These are phyloP conservation scores for Pterocles burchelli DNA, from an alignment of 2,113 vertebrate genomes.

Conservation along the genomic window DNA sequence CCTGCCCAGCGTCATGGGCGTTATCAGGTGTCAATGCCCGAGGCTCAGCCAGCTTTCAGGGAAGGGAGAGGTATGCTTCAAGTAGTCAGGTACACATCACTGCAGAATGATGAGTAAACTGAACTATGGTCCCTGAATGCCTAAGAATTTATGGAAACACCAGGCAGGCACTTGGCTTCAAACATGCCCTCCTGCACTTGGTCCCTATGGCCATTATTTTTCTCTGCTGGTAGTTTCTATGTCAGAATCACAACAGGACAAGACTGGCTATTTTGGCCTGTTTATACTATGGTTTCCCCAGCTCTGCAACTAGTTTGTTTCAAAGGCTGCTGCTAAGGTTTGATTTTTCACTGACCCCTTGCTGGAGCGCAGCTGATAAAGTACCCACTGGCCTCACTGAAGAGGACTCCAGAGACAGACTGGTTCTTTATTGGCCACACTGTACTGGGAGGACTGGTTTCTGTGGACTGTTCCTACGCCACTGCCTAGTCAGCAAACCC, in stretches of 20 bases:
- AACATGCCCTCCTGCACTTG: not conserved
- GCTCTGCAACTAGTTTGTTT: not conserved
- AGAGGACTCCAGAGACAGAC: not conserved
- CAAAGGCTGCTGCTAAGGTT: not conserved
- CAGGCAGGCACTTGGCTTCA: not conserved
- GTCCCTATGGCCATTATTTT: not conserved
- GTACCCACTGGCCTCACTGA: not conserved
- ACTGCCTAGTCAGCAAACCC: not conserved
- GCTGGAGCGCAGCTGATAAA: not conserved
- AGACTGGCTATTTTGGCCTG: not conserved
- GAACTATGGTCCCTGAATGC: not conserved
- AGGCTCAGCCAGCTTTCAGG: not conserved
- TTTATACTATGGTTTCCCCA: not conserved
- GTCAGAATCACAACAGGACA: not conserved
- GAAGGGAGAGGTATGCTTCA: not conserved
- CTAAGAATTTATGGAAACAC: not conserved
- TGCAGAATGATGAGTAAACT: not conserved
- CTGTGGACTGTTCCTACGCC: not conserved
- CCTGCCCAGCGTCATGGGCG: not conserved
- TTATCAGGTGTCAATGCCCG: not conserved
- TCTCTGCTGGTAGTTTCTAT: not conserved
- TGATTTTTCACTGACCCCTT: not conserved
- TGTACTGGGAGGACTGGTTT: not conserved
- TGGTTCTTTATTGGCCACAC: not conserved
- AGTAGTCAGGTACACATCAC: not conserved